phyloP scores from a whole-genome alignment of 2,113 vertebrate species.

The Podilymbus podiceps region DNA sequence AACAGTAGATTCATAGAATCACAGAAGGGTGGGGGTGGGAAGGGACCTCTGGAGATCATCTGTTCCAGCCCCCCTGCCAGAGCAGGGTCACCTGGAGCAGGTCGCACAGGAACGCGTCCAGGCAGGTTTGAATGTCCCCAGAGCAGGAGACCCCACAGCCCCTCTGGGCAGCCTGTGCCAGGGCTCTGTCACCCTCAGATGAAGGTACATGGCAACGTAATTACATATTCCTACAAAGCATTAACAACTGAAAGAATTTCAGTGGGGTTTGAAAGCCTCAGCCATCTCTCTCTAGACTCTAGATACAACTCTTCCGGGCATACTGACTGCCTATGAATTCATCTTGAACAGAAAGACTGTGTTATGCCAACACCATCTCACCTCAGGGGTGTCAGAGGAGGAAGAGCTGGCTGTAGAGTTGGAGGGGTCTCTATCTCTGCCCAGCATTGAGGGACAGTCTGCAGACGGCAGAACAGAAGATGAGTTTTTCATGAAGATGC shows the following conservation, averaged over 20 bases:
- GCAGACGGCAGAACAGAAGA: not conserved
- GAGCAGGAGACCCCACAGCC: too few relatives aligned
- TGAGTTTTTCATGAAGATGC: not conserved
- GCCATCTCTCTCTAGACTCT: not conserved
- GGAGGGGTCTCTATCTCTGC: not conserved
- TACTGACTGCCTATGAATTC: not conserved
- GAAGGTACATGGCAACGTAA: not conserved
- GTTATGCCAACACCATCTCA: not conserved
- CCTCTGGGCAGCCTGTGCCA: too few relatives aligned
- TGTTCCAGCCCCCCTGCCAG: too few relatives aligned
- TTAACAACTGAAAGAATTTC: not conserved
- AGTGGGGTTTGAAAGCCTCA: not conserved
- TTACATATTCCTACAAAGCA: not conserved
- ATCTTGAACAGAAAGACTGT: accelerated
- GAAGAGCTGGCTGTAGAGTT: not conserved
- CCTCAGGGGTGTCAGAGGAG: not conserved
- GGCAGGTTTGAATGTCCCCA: too few relatives aligned
- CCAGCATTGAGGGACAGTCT: not conserved
- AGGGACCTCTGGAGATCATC: too few relatives aligned
- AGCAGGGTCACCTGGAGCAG: too few relatives aligned
- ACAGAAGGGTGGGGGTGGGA: too few relatives aligned
- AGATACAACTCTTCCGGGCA: not conserved
- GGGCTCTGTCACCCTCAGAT: not conserved
- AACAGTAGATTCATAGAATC: not conserved
- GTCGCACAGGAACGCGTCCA: too few relatives aligned